Percentiles rank a stretch among this genome's conserved stretches.
These are phyloP conservation scores for Geophilus truncorum DNA, from an alignment of 2,888 invertebrate species.

Conservation along the genomic window DNA sequence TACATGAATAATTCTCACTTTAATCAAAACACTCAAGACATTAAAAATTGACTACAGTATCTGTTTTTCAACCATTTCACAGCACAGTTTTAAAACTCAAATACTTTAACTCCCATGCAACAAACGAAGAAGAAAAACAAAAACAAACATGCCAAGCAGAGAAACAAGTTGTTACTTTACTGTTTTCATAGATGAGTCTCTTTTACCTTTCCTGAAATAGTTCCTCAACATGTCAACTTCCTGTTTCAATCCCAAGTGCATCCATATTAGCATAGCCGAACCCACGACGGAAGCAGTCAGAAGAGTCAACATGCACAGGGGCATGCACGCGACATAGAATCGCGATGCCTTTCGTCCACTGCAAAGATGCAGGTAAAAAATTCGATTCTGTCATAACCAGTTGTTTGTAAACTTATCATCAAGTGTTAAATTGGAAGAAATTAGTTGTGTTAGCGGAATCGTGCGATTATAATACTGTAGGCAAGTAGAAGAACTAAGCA, in stretches of 20 bases:
- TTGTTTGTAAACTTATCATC: background rate
- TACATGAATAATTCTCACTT: too few species aligned
- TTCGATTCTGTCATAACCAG: background rate
- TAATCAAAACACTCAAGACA: too few species aligned
- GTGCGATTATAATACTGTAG: too few species aligned
- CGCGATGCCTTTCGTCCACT: slow-evolving; percentile 38
- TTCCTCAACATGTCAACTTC: slow-evolving; percentile 45
- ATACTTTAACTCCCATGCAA: background rate
- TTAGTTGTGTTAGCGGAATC: too few species aligned
- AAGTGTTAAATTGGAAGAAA: too few species aligned
- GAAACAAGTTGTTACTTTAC: background rate
- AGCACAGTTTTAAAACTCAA: background rate
- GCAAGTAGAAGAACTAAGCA: too few species aligned
- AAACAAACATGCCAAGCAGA: background rate
- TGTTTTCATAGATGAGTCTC: background rate
- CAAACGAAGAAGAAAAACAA: background rate
- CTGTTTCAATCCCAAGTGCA: slow-evolving; percentile 47
- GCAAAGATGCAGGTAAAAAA: slow-evolving; percentile 35
- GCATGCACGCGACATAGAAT: slow-evolving; percentile 45
- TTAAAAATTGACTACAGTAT: background rate
- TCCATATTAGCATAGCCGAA: slow-evolving; percentile 47
- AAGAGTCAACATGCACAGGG: slow-evolving; percentile 45
- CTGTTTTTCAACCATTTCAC: background rate
- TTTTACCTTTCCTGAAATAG: slow-evolving; percentile 40
- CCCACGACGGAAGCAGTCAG: slow-evolving; percentile 46